Base-by-base conservation (phyloP, 2,797 vertebrate genomes). In the Spinus olivaceus region DNA sequence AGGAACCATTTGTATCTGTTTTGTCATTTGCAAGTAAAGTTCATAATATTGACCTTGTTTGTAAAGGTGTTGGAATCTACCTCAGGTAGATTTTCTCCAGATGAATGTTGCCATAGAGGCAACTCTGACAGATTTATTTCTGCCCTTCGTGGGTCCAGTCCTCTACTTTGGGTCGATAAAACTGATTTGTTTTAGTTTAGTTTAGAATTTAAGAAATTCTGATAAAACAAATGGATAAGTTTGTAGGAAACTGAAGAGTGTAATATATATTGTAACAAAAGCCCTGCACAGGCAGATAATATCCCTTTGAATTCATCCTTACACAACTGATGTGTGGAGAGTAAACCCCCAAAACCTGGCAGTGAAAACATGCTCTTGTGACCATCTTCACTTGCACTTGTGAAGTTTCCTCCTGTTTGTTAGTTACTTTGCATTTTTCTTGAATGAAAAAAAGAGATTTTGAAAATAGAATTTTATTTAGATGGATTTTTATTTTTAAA, bases 221-320 rank as follows among this genome's bases (percentile, higher is more conserved):
- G n/a, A 22, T 81, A 28, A 35, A 92, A 76, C 32, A 64, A 0
- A 7, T 49, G 0, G 0, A 7, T 49, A 21, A n/a, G 2, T 56
- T 33, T 37, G 9, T 59, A 57, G 51, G 35, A 76, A 65, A 49
- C 15, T 12, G 30, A 41, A 33, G 67, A 82, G 8, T 9, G 11
- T 54, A 5, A 14, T 35, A 3, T 8, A 1, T 56, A 87, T 44
- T 5, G 3, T 66, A 73, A 60, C 3, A 4, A 56, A 70, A 71
- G 8, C 8, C 23, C 14, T 25, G 8, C 6, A 3, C 1, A 6
- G 50, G 18, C 20, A 65, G 51, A 14, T 60, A 35, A 18, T 28
- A 42, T 9, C 14, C 70, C 30, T 42, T 11, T 72, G n/a, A 50
- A 65, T 84, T 84, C 71, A 14, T 16, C 10, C 12, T 32, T 49